Base-by-base conservation (phyloP, 2,888 invertebrate genomes). In the Volucella bombylans region DNA sequence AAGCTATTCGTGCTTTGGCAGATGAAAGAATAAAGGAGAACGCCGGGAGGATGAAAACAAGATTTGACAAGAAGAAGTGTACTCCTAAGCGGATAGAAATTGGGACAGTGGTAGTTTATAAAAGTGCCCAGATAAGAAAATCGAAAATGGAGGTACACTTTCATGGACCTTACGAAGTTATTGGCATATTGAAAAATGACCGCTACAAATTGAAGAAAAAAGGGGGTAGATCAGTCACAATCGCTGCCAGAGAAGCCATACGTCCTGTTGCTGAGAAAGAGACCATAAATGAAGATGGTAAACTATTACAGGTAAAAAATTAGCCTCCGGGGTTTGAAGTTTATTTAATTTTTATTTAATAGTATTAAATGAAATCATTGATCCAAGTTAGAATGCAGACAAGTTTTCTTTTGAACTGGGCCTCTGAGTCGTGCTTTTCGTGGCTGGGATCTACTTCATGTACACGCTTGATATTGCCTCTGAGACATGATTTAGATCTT, bases 51-150 rank as follows among this genome's bases (percentile, higher is more conserved):
- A 81, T 81, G 68, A 81, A 81, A 68, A 38, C 49, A 10, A 43
- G 80, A 61, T 86, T 86, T 64, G 77, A 77, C 52, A n/a, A n/a
- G n/a, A 41, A 12, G 18, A 86, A 86, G 73, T 73, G 72, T 23
- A 81, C 72, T 54, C 80, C 85, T 61, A 85, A 23, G 4, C 14
- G 14, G 14, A 72, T 80, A 15, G n/a, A 72, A 10, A 85, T 85
- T n/a, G 68, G 85, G 4, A 41, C 59, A 15, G 55, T 55, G 45
- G 85, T 80, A 12, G 82, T 69, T n/a, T 83, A 79, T n/a, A 52
- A 50, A 15, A 83, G 79, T 47, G 65, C 79, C 18, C 74, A 80
- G 64, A 77, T 81, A 31, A 73, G 61, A 4, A 77, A 67, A 14
- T 72, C 49, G 6, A 72, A 82, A 65, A 0, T 62, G 54, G 39